Evolutionary conservation across 2,888 invertebrate genomes (phyloP).

Genomic region (Charanyca ferruginea): DNA sequence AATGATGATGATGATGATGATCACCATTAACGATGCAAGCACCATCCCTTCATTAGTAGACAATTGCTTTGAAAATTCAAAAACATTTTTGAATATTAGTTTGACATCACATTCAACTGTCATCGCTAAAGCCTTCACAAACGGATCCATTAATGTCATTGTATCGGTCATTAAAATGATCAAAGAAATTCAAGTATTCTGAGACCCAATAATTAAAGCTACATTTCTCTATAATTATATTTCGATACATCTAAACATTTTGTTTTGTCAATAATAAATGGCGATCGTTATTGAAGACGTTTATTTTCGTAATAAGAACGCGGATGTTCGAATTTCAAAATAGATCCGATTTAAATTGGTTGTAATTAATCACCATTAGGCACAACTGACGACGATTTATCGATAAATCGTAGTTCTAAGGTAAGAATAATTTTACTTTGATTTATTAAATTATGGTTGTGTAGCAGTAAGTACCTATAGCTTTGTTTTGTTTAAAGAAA

Average conservation of each 20-base stretch:
- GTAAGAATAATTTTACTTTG: slow-evolving; percentile 4
- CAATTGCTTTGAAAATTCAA: slow-evolving; percentile 12
- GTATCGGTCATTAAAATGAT: slow-evolving; percentile 58
- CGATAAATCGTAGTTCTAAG: slow-evolving; percentile 35
- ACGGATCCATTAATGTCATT: slow-evolving; percentile 48
- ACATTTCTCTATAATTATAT: slow-evolving; percentile 45
- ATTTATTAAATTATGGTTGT: not conserved
- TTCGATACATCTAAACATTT: slow-evolving; percentile 52
- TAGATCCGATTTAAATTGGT: slow-evolving; percentile 45
- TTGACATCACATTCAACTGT: slow-evolving; percentile 22
- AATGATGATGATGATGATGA: too few relatives aligned
- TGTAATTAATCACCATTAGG: slow-evolving; percentile 50
- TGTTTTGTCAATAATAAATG: slow-evolving; percentile 51
- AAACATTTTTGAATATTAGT: slow-evolving; percentile 30
- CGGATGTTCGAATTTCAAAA: slow-evolving; percentile 58
- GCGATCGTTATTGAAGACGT: slow-evolving; percentile 34
- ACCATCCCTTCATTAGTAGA: not conserved
- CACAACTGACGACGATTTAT: slow-evolving; percentile 47
- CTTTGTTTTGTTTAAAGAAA: not conserved
- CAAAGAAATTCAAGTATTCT: slow-evolving; percentile 60
- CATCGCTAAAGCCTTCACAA: slow-evolving; percentile 38
- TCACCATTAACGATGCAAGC: slow-evolving; percentile 8
- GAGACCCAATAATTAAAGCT: slow-evolving; percentile 49
- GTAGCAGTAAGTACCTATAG: not conserved
- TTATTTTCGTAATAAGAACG: slow-evolving; percentile 54